phyloP scores from a whole-genome alignment of 30 jellyfish, hydroid and myxozoan species.

The Rhopilema esculentum region DNA sequence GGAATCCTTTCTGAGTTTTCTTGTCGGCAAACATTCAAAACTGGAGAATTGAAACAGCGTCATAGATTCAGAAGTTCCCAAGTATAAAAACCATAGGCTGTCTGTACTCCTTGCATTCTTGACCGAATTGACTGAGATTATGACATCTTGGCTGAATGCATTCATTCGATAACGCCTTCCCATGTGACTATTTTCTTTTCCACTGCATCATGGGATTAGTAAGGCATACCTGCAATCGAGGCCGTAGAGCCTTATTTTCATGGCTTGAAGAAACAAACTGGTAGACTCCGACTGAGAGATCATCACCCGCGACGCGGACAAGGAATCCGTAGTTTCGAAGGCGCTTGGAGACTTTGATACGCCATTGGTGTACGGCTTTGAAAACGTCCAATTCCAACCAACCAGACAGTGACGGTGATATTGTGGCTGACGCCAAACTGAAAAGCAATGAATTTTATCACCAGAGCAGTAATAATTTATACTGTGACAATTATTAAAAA shows the following conservation, averaged over 20 bases:
- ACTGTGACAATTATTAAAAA: too few species aligned
- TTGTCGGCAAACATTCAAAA: background rate
- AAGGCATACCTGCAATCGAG: slow-evolving; percentile 73
- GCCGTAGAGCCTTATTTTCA: slow-evolving; percentile 64
- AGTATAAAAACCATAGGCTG: too few species aligned
- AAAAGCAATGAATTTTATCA: background rate
- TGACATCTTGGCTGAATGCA: too few species aligned
- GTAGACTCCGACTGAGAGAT: slow-evolving; percentile 64
- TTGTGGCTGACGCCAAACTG: slow-evolving; percentile 63
- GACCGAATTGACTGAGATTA: too few species aligned
- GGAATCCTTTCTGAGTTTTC: background rate
- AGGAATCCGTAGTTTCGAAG: slow-evolving; percentile 79
- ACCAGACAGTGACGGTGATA: slow-evolving; percentile 53
- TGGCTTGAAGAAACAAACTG: slow-evolving; percentile 80
- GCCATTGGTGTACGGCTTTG: slow-evolving; percentile 76
- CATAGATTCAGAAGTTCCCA: too few species aligned
- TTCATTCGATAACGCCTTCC: background rate
- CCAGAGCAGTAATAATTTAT: too few species aligned
- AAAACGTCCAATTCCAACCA: slow-evolving; percentile 80
- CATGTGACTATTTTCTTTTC: background rate
- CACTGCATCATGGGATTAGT: slow-evolving; percentile 58
- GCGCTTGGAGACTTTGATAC: slow-evolving; percentile 49
- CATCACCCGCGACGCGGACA: slow-evolving; percentile 78
- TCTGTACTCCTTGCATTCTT: too few species aligned
- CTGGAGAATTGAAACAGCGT: background rate